A percentile compares a stretch with the other conserved stretches of the same genome.
Evolutionary conservation across 2,113 vertebrate species (phyloP).

Genomic region (Xiphorhynchus elegans): DNA sequence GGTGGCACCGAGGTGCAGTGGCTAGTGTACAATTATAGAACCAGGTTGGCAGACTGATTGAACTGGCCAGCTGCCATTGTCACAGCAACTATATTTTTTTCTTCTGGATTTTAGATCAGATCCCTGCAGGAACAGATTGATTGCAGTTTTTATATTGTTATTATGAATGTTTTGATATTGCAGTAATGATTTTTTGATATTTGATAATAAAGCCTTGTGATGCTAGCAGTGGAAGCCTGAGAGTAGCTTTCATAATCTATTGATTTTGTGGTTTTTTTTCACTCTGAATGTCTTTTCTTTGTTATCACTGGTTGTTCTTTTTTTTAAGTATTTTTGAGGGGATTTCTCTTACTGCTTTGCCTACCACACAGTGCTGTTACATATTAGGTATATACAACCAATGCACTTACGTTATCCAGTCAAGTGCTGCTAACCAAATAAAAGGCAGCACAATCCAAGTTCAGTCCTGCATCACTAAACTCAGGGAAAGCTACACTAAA

Average conservation of each 20-base stretch:
- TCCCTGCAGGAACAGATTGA: conserved; percentile 62
- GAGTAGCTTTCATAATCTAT: not conserved
- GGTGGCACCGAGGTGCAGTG: not conserved
- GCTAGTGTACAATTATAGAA: not conserved
- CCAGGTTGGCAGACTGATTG: not conserved
- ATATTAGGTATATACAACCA: not conserved
- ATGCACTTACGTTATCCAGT: not conserved
- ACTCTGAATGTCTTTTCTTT: not conserved
- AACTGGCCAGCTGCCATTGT: conserved; percentile 50
- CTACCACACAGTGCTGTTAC: not conserved
- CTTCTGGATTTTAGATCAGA: conserved; percentile 59
- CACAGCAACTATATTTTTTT: conserved; percentile 22
- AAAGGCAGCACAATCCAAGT: not conserved
- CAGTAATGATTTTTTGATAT: conserved; percentile 58
- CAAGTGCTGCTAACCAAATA: not conserved
- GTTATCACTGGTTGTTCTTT: not conserved
- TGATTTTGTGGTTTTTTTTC: not conserved
- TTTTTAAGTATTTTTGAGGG: not conserved
- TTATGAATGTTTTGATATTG: conserved; percentile 47
- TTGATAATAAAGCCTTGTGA: conserved; percentile 45
- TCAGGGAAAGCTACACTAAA: not conserved
- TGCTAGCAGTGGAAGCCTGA: not conserved
- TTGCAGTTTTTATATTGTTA: conserved; percentile 42
- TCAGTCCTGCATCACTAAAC: not conserved
- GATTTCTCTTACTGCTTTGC: not conserved